A percentile compares a stretch with the other conserved stretches of the same genome.
These are phyloP conservation scores for Trisateles emortualis DNA, from an alignment of 2,888 invertebrate genomes.

Conservation along the genomic window DNA sequence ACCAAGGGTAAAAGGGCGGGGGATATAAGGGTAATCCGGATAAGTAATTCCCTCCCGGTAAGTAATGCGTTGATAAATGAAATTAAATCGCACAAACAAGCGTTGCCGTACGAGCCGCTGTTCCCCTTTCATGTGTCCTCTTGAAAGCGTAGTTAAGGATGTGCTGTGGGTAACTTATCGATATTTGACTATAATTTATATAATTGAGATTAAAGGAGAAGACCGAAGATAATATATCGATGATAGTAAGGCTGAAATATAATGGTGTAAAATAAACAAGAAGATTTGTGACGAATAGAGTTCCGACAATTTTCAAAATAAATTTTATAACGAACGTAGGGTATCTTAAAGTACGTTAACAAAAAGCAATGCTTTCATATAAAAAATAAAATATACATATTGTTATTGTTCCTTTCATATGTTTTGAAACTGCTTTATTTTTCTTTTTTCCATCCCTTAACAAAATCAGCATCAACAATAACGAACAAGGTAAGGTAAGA, in stretches of 20 bases:
- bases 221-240: not conserved
- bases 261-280: not conserved
- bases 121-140: constrained; percentile 70
- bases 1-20: constrained; percentile 38
- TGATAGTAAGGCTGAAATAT: not conserved
- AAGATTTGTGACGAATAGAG: too few species aligned
- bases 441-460: too few species aligned
- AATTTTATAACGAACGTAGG: too few species aligned
- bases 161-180: constrained; percentile 17
- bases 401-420: too few species aligned
- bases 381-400: too few species aligned
- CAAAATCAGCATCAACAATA: not conserved
- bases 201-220: not conserved
- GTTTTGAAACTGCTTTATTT: too few species aligned
- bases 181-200: not conserved
- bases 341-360: too few species aligned
- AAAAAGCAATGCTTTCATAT: too few species aligned
- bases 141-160: constrained; percentile 60
- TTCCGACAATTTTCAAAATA: too few species aligned
- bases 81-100: constrained; percentile 87
- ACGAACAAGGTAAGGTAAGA: not conserved
- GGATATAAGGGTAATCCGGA: constrained; percentile 77
- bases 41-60: constrained; percentile 85
- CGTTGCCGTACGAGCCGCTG: constrained; percentile 74
- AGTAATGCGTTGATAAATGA: constrained; percentile 87